Evolutionary conservation across 2,113 vertebrate species (phyloP).

Genomic region (Hystrix brachyura): DNA sequence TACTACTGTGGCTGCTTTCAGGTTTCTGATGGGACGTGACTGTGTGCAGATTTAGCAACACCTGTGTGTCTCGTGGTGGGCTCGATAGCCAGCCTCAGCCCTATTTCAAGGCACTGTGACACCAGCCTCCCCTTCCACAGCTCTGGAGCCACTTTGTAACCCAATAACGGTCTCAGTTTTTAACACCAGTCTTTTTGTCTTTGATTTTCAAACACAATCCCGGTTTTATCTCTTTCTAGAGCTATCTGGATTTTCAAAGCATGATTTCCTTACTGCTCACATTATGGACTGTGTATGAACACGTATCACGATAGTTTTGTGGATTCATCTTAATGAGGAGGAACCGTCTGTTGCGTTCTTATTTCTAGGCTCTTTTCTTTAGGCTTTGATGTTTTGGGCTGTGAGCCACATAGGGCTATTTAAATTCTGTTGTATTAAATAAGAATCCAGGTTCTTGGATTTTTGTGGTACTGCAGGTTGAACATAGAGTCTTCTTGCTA

Average conservation of each 20-base stretch:
- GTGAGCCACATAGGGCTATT: too few relatives aligned
- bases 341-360: background rate
- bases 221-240: background rate
- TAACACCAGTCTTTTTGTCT: background rate
- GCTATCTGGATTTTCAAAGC: background rate
- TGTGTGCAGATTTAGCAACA: background rate
- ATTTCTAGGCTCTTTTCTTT: background rate
- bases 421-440: too few relatives aligned
- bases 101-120: too few relatives aligned
- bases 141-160: background rate
- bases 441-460: too few relatives aligned
- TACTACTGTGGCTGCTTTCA: background rate
- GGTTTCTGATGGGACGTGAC: too few relatives aligned
- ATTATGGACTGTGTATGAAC: background rate
- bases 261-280: background rate
- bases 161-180: background rate
- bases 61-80: rapidly evolving
- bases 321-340: background rate
- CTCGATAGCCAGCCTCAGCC: rapidly evolving
- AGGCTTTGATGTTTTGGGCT: background rate
- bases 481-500: background rate
- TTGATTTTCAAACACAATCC: background rate
- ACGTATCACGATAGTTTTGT: background rate
- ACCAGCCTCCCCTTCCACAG: background rate
- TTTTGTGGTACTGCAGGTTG: background rate